phyloP scores from a whole-genome alignment of 2,888 invertebrate species.

The Euspilapteryx auroguttella region DNA sequence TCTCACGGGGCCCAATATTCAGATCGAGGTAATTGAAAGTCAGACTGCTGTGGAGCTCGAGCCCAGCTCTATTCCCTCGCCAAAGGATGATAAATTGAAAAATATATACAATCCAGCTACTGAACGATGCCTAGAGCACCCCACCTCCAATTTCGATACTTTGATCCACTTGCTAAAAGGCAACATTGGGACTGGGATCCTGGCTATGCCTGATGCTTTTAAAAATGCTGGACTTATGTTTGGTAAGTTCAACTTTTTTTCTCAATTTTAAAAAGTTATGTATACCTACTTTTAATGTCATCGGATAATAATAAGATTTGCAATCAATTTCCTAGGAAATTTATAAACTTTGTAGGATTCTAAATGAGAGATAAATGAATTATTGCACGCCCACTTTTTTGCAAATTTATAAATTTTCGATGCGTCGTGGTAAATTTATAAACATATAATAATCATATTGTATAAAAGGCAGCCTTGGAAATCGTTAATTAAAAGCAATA shows the following conservation, averaged over 20 bases:
- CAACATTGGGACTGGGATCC: slow-evolving; percentile 88
- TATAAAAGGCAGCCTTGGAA: too few relatives aligned
- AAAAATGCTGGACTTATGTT: slow-evolving; percentile 87
- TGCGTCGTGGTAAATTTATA: too few relatives aligned
- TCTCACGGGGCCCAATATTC: slow-evolving; percentile 45
- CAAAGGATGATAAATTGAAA: slow-evolving; percentile 25
- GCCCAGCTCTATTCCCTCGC: slow-evolving; percentile 18
- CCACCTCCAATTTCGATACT: slow-evolving; percentile 80
- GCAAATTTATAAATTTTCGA: too few relatives aligned
- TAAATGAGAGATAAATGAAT: too few relatives aligned
- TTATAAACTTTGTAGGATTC: too few relatives aligned
- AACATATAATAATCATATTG: too few relatives aligned
- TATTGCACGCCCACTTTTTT: too few relatives aligned
- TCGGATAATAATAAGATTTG: too few relatives aligned
- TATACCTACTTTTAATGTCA: too few relatives aligned
- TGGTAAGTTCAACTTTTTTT: slow-evolving; percentile 44
- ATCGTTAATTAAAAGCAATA: too few relatives aligned
- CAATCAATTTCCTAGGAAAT: too few relatives aligned
- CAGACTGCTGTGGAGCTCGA: slow-evolving; percentile 36
- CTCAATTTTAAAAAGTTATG: too few relatives aligned
- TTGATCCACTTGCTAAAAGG: slow-evolving; percentile 74
- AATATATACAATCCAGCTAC: slow-evolving; percentile 60
- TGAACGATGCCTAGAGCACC: slow-evolving; percentile 73
- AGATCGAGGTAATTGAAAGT: slow-evolving; percentile 28
- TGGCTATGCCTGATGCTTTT: slow-evolving; percentile 96